Conservation (phyloP, 2,113 vertebrate genomes). For the Notothenia rossii region DNA sequence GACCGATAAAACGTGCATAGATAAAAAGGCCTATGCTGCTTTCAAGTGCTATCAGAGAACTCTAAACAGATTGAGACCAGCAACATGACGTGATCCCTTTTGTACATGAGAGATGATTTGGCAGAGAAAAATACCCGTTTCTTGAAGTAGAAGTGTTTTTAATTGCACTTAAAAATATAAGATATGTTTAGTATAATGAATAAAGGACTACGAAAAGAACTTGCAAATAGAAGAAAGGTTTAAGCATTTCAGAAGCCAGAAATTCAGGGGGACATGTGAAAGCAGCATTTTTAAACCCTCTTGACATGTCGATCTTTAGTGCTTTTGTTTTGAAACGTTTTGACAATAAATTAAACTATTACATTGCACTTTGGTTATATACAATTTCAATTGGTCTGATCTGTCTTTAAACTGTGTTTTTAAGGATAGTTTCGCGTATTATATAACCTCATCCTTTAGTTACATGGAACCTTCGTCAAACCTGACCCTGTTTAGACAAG, state of each 20-base stretch:
- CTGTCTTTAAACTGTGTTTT: not conserved
- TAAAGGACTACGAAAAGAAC: no score
- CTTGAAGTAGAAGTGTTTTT: no score
- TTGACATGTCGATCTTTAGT: not conserved
- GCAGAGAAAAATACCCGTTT: no score
- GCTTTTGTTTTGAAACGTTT: not conserved
- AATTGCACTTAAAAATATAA: no score
- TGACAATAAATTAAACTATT: not conserved
- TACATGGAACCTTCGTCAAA: no score
- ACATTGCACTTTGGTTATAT: not conserved
- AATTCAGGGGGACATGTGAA: conserved; percentile 13
- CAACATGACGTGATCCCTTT: no score
- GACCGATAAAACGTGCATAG: not conserved
- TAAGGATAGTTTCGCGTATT: not conserved
- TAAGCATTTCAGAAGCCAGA: not conserved
- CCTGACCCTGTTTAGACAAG: conserved; percentile 33
- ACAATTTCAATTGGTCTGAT: not conserved
- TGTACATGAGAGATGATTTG: no score
- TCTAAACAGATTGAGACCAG: not conserved
- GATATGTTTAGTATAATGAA: no score
- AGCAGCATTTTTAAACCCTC: conserved; percentile 9
- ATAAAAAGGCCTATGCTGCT: not conserved
- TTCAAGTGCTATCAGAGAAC: not conserved
- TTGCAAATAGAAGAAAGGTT: no score
- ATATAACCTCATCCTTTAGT: not conserved